Base-by-base conservation (phyloP, 2,888 invertebrate genomes). In the Spodoptera exigua region DNA sequence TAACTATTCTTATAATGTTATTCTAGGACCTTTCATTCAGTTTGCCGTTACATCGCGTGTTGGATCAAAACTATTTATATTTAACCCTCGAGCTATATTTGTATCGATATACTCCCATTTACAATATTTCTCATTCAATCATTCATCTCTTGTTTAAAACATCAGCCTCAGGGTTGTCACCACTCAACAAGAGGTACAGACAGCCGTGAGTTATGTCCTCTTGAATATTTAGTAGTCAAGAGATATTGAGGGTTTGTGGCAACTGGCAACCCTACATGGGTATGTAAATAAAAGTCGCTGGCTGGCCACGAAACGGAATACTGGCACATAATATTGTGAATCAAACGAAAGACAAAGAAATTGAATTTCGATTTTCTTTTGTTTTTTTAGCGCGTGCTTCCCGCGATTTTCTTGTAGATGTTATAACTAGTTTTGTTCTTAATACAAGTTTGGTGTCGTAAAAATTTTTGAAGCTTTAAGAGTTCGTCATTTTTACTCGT, bases 181-280 rank as follows among this genome's bases (percentile, higher is more conserved):
- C 49, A 62, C 61, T 70, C 64, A 70, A 73, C 62, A 55, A 66
- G 70, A 56, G 62, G 57, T 10, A 61, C 56, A 61, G 80, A 72
- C 78, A 74, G 76, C 55, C 72, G 70, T 79, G 81, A 85, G 80
- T 85, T 82, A 85, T 78, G 77, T 65, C 62, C 77, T 80, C 69
- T 78, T 87, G 88, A 87, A 89, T 89, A 89, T 88, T 86, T 86
- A 87, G 69, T 72, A 84, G 78, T 52, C 55, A 43, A 35, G 48
- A 57, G 53, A 62, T 73, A 69, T 75, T 62, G 78, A 65, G 69
- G 73, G 61, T 59, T 61, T 70, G 63, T 61, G 59, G 12, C 53
- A 58, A 27, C 63, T 61, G 59, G 12, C 53, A 58, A 27, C 63
- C 73, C 58, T 67, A 59, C 44, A 54, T 55, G 59, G 55, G 34